These are phyloP conservation scores for Sandelia bainsii DNA, from an alignment of 2,797 vertebrate genomes.

Conservation along the genomic window DNA sequence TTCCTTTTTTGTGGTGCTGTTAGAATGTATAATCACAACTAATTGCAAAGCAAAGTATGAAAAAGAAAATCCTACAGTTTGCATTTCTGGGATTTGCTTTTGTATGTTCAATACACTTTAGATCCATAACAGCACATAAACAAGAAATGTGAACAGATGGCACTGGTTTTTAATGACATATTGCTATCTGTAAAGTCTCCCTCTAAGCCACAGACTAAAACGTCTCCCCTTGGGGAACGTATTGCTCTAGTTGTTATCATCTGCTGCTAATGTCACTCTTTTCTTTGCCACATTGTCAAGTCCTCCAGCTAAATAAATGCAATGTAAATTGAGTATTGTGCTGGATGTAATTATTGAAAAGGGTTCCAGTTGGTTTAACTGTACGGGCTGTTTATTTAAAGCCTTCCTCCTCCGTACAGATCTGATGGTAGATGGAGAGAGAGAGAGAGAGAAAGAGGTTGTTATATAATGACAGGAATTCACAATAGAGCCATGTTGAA, in stretches of 20 bases:
- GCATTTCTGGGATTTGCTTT: conserved; percentile 69
- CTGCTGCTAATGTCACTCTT: conserved; percentile 73
- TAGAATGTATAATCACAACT: conserved; percentile 68
- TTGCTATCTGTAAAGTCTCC: conserved; percentile 78
- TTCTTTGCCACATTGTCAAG: conserved; percentile 68
- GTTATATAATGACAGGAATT: conserved; percentile 80
- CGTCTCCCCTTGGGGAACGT: conserved; percentile 64
- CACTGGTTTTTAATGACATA: conserved; percentile 81
- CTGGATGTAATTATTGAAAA: conserved; percentile 78
- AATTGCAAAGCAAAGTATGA: conserved; percentile 63
- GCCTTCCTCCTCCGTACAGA: conserved; percentile 67
- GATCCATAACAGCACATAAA: conserved; percentile 67
- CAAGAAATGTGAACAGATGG: conserved; percentile 78
- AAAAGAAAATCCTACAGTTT: conserved; percentile 60
- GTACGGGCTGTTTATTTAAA: conserved; percentile 76
- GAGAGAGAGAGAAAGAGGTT: conserved; percentile 55
- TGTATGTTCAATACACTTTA: conserved; percentile 53
- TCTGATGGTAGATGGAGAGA: conserved; percentile 67
- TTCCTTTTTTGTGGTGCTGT: conserved; percentile 45
- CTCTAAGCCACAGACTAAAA: conserved; percentile 75
- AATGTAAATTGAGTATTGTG: conserved; percentile 74
- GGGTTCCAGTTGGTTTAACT: conserved; percentile 77
- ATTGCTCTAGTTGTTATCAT: conserved; percentile 77
- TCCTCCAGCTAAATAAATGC: conserved; percentile 76
- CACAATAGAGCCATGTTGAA: conserved; percentile 72